These are phyloP conservation scores for Menidia menidia DNA, from an alignment of 2,797 vertebrate species.

Conservation along the genomic window DNA sequence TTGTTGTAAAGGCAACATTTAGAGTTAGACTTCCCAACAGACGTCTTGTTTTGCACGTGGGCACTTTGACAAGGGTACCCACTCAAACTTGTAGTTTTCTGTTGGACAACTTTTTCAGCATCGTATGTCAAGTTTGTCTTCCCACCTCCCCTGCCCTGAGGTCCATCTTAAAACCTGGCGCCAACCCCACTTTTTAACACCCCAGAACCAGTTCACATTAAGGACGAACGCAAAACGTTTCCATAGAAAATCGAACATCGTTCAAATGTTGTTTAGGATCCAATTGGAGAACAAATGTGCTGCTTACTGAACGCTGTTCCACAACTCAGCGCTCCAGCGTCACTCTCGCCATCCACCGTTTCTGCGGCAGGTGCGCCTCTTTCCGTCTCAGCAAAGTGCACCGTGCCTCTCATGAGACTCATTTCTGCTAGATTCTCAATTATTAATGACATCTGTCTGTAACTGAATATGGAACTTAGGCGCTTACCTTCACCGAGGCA, in stretches of 20 bases:
- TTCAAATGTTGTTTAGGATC: constrained; percentile 32
- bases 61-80: neutral
- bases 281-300: constrained; percentile 26
- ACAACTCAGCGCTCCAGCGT: constrained; percentile 43
- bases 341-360: constrained; percentile 58
- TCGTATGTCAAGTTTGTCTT: constrained; percentile 28
- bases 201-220: constrained; percentile 24
- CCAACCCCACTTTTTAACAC: constrained; percentile 4
- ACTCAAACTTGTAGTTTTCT: neutral
- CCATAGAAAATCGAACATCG: constrained; percentile 18
- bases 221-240: constrained; percentile 33
- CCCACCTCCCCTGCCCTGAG: constrained; percentile 22
- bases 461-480: constrained; percentile 51
- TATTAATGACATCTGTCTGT: constrained; percentile 58
- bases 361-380: constrained; percentile 50
- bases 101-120: constrained; percentile 46
- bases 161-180: constrained; percentile 28
- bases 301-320: constrained; percentile 25
- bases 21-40: neutral
- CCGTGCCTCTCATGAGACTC: constrained; percentile 50
- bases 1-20: too few species aligned
- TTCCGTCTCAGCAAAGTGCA: constrained; percentile 54
- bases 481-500: constrained; percentile 80
- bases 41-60: neutral
- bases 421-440: constrained; percentile 51